Evolutionary conservation across 2,113 vertebrate species (phyloP), one percentile per base, ranked within the genome.

Genomic region (Takifugu flavidus): DNA sequence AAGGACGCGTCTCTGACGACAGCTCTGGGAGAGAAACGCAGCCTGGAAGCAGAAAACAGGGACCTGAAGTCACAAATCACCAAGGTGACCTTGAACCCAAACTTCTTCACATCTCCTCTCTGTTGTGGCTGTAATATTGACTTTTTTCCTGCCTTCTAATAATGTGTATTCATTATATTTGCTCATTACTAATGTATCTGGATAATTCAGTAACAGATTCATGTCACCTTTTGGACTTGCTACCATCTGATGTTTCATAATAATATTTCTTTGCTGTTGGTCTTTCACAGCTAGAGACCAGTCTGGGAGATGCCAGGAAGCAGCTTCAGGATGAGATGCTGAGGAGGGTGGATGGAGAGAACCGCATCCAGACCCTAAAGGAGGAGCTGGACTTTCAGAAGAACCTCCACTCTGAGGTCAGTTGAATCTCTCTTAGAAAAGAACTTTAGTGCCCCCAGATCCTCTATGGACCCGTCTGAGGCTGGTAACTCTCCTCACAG

Each of bases 281-380:
- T 2, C 5, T 62, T 1, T 55, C 49, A 25, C 0, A 98, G 95
- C 85, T 96, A 55, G 93, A 96, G 53, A 87, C 85, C 0, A 88
- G 91, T 62, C 61, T 95, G 65, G 70, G 28, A 0, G 94, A 98
- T 51, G 88, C 89, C 77, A 94, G 92, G 89, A 98, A 96, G 87
- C 93, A 96, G 67, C 92, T 98, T 59, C 94, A 96, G 88, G 94
- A 95, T 0, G 95, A 96, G 87, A 96, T 95, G 94, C 89, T 98
- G 74, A 87, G 93, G 8, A 87, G 95, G 0, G 95, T 96, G 26
- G 94, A 96, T 0, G 93, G 92, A 0, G 95, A 98, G 83, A 98
- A 96, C 80, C 87, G 94, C 14, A 91, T 94, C 75, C 94, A 98
- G 89, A 98, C 94, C 0, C 87, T 96, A 46, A 95, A 94, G 73